A percentile compares a stretch with the other conserved stretches of the same genome.
Conservation (phyloP, 1,140 invertebrate species). For the Scaptomyza pallida region DNA sequence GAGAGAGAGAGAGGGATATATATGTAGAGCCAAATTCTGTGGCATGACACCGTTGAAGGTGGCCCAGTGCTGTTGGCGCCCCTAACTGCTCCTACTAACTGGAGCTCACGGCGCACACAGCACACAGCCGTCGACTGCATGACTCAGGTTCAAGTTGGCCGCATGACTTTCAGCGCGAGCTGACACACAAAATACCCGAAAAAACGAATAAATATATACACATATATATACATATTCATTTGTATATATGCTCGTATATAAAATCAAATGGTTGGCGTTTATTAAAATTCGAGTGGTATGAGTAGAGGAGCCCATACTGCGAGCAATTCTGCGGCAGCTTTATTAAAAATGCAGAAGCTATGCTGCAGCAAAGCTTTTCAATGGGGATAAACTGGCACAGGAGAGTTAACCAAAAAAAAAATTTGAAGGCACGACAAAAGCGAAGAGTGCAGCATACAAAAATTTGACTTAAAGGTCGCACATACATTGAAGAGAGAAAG, state of each 20-base stretch:
- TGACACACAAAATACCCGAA: constrained; percentile 62
- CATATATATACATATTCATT: neutral
- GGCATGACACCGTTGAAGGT: constrained; percentile 79
- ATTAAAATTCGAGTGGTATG: constrained; percentile 45
- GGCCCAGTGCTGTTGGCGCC: constrained; percentile 45
- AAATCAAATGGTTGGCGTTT: constrained; percentile 50
- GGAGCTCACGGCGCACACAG: constrained; percentile 10
- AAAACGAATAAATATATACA: constrained; percentile 11
- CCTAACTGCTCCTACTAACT: constrained; percentile 6
- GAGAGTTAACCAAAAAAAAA: constrained; percentile 17
- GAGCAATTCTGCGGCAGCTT: constrained; percentile 19
- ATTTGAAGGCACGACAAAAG: neutral
- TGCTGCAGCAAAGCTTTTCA: neutral
- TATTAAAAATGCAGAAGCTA: constrained; percentile 45
- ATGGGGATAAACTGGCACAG: neutral
- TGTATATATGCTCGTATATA: constrained; percentile 14
- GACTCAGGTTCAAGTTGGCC: constrained; percentile 81
- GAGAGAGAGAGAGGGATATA: constrained; percentile 46
- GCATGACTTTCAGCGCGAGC: constrained; percentile 47
- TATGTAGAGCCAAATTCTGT: constrained; percentile 48
- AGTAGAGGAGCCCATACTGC: constrained; percentile 10
- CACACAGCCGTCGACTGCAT: constrained; percentile 49
- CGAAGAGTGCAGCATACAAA: too few species aligned
- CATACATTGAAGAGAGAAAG: too few species aligned
- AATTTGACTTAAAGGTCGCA: too few species aligned